These are phyloP conservation scores for Danio jaintianensis DNA, from an alignment of 2,797 vertebrate species.

Conservation along the genomic window DNA sequence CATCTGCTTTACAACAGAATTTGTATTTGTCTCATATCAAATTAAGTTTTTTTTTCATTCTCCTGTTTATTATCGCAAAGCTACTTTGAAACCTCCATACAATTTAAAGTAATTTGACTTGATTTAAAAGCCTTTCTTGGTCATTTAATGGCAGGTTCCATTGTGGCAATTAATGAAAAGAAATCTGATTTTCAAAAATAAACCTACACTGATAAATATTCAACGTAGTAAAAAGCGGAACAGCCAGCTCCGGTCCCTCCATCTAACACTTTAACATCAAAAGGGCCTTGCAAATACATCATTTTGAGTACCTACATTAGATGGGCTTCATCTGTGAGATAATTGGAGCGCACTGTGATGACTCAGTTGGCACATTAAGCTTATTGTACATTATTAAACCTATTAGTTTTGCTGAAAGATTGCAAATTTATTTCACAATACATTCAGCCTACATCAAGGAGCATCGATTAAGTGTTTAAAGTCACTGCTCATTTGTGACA, in stretches of 20 bases:
- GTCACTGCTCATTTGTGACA: constrained; percentile 11
- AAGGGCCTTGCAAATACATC: not conserved
- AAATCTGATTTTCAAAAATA: not conserved
- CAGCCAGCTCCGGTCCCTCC: not conserved
- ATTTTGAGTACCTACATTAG: not conserved
- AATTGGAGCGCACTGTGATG: not conserved
- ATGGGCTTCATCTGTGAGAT: not conserved
- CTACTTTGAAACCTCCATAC: too few relatives aligned
- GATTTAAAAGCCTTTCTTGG: too few relatives aligned
- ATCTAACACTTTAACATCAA: constrained; percentile 2
- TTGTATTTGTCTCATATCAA: too few relatives aligned
- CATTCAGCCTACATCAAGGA: not conserved
- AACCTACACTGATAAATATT: not conserved
- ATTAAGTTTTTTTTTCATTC: too few relatives aligned
- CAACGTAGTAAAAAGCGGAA: not conserved
- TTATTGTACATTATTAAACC: constrained; percentile 14
- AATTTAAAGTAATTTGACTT: too few relatives aligned
- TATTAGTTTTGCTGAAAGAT: not conserved
- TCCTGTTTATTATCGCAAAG: too few relatives aligned
- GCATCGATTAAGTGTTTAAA: not conserved
- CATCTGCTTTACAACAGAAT: too few relatives aligned
- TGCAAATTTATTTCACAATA: not conserved
- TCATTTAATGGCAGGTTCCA: not conserved
- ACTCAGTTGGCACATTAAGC: not conserved
- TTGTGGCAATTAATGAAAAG: not conserved